Conservation (phyloP, 2,797 vertebrate species). For the Rhinogobio ventralis region DNA sequence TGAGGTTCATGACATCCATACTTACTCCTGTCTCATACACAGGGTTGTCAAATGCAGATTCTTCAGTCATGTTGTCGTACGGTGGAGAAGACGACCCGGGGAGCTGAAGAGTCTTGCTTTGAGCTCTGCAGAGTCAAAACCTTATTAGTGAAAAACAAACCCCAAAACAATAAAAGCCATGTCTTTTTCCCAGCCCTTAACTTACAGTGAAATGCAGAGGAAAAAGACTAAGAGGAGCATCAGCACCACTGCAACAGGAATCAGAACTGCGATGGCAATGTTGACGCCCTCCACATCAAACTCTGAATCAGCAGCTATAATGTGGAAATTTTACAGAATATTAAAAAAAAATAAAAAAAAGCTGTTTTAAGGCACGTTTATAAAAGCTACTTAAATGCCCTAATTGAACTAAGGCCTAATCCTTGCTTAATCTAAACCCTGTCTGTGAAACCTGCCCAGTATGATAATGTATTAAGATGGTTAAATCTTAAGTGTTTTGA, state of each 20-base stretch:
- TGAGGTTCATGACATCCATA: slow-evolving; percentile 74
- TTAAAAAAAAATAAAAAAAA: not conserved
- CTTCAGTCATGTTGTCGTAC: slow-evolving; percentile 93
- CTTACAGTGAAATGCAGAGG: slow-evolving; percentile 93
- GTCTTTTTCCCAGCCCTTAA: not conserved
- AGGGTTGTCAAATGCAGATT: slow-evolving; percentile 95
- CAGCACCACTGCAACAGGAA: slow-evolving; percentile 85
- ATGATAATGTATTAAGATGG: slow-evolving; percentile 22
- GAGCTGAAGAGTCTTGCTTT: slow-evolving; percentile 86
- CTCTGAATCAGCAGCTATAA: slow-evolving; percentile 81
- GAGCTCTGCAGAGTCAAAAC: slow-evolving; percentile 78
- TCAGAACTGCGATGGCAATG: slow-evolving; percentile 87
- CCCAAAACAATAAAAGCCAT: not conserved
- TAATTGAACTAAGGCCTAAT: not conserved
- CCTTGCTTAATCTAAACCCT: not conserved
- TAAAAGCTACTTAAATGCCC: not conserved
- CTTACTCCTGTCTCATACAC: slow-evolving; percentile 96
- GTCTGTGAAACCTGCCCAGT: not conserved
- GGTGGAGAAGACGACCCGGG: slow-evolving; percentile 80
- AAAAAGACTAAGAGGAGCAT: slow-evolving; percentile 88
- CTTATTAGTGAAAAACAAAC: not conserved
- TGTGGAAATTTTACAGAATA: not conserved
- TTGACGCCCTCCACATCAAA: slow-evolving; percentile 84
- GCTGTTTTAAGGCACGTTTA: too few species aligned
- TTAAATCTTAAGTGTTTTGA: not conserved